Evolutionary conservation across 2,113 vertebrate species (phyloP).

Genomic region (Sterrhoptilus dennistouni): DNA sequence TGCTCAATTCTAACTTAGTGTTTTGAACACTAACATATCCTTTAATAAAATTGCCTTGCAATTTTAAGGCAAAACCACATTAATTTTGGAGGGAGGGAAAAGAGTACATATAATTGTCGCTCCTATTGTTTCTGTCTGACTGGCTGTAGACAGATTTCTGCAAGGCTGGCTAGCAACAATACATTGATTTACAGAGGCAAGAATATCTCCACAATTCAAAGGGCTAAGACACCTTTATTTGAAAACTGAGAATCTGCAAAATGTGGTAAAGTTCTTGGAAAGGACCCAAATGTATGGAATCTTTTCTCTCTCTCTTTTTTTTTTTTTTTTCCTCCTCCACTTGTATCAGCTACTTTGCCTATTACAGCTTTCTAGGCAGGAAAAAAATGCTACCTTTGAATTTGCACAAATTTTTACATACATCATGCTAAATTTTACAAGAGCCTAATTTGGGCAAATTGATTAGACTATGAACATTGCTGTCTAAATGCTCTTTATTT

Average conservation of each 20-base stretch:
- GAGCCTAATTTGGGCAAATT: conserved; percentile 60
- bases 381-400: not conserved
- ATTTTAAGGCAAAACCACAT: not conserved
- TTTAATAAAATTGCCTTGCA: not conserved
- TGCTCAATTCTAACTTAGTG: not conserved
- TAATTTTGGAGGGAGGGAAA: conserved; percentile 9
- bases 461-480: conserved; percentile 49
- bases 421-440: conserved; percentile 31
- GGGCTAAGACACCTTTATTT: not conserved
- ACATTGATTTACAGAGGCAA: conserved; percentile 67
- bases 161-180: conserved; percentile 55
- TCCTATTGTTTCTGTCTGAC: conserved; percentile 54
- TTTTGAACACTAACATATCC: not conserved
- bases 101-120: not conserved
- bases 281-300: conserved; percentile 55
- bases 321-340: not conserved
- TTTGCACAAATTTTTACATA: not conserved
- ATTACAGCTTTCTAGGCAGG: conserved; percentile 28
- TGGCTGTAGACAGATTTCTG: conserved; percentile 60
- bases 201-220: conserved; percentile 23
- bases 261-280: conserved; percentile 67
- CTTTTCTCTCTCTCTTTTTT: not conserved
- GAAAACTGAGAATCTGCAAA: conserved; percentile 51
- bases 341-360: conserved; percentile 31
- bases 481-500: conserved; percentile 56